Evolutionary conservation across 2,113 vertebrate species (phyloP).

Genomic region (Anas platyrhynchos): DNA sequence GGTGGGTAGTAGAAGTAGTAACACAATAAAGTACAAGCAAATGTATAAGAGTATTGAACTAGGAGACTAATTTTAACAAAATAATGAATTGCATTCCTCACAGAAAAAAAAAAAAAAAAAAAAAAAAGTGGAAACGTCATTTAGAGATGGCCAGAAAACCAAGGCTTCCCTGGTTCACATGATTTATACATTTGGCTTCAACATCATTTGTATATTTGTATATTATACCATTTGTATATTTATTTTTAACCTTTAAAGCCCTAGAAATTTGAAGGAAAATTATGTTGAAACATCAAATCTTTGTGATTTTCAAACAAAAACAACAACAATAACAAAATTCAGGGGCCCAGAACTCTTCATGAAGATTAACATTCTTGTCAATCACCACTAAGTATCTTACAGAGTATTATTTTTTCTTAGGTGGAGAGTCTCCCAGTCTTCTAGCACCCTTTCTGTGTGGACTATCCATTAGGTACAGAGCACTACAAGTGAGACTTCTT

Average conservation of each 20-base stretch:
- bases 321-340: not conserved
- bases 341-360: not conserved
- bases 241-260: not conserved
- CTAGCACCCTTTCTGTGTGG: not conserved
- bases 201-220: not conserved
- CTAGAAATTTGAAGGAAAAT: not conserved
- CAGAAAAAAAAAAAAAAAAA: not conserved
- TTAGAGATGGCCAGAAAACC: not conserved
- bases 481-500: not conserved
- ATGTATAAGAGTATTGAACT: not conserved
- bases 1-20: not conserved
- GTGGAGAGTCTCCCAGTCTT: not conserved
- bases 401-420: not conserved
- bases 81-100: not conserved
- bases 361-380: not conserved
- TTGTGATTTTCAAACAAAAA: not conserved
- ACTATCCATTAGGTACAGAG: not conserved
- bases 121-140: not conserved
- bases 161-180: not conserved
- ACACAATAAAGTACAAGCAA: not conserved
- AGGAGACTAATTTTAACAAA: constrained; percentile 8
- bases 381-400: not conserved
- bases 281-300: not conserved
- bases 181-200: not conserved
- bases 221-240: not conserved